These are phyloP conservation scores for Macrotis lagotis DNA, from an alignment of 2,113 vertebrate genomes.

Conservation along the genomic window DNA sequence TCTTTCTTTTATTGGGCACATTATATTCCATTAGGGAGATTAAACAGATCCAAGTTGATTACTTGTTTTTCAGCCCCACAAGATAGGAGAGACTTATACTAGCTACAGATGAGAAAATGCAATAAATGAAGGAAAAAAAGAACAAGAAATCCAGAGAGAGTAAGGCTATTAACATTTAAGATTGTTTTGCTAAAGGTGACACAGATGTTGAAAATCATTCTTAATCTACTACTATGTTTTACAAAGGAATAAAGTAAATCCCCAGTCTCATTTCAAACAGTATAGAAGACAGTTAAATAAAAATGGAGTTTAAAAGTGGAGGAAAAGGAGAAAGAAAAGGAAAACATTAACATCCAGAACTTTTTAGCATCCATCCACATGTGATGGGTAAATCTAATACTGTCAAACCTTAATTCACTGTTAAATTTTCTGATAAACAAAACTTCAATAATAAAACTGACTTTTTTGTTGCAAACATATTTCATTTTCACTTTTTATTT, in stretches of 20 bases:
- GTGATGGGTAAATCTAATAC: not conserved
- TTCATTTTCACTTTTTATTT: not conserved
- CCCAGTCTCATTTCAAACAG: not conserved
- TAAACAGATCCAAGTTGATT: not conserved
- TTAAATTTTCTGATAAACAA: not conserved
- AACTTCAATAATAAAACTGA: not conserved
- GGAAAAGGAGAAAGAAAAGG: not conserved
- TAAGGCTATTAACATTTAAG: not conserved
- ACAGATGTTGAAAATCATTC: constrained; percentile 3
- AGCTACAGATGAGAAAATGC: not conserved
- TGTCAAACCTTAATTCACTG: not conserved
- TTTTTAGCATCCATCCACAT: not conserved
- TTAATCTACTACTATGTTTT: not conserved
- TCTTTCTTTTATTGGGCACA: not conserved
- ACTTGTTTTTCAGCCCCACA: not conserved
- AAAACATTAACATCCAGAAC: not conserved
- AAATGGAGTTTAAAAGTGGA: not conserved
- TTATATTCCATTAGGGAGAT: not conserved
- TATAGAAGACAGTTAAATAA: not conserved
- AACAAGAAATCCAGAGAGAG: not conserved
- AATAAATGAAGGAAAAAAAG: not conserved
- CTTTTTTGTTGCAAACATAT: not conserved
- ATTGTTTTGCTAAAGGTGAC: not conserved
- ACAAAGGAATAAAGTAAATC: not conserved
- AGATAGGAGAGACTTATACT: not conserved